Base-by-base conservation (phyloP, 2,113 vertebrate species). In the Ailurus styani region DNA sequence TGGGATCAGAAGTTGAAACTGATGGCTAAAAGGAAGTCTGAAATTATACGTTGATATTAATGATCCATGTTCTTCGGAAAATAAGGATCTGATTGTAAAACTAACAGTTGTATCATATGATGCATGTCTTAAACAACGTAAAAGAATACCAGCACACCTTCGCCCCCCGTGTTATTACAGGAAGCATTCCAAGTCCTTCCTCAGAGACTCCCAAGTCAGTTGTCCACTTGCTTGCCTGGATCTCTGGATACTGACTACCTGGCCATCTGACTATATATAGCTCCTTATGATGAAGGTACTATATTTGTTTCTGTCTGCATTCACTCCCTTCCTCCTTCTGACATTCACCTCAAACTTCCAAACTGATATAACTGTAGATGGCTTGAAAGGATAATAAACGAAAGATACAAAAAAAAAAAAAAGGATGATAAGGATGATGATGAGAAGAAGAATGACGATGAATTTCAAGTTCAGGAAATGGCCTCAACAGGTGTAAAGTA, bases 311-410 rank as follows among this genome's bases (percentile, higher is more conserved):
- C 90, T 94, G 96, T 68, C 68, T 93, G 93, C 60, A 55, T 64
- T 37, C 60, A 52, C 60, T 34, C 45, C 50, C 94, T 97, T 96
- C 82, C 85, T 98, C 90, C 93, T 75, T 66, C 45, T 93, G 50
- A 78, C 18, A 47, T 62, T 37, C 54, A 72, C 25, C 60, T 45
- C 77, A 82, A 1, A 86, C 27, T 73, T 86, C 66, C 82, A 45
- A 93, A 93, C 70, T 86, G 92, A 95, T 27, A 93, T 37, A 93
- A 79, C 85, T 89, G 97, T 62, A n/a, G 4, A 27, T 77, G 42
- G 40, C 27, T 90, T 85, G 55, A 72, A 96, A 92, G 78, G 34
- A 90, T 95, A 98, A 97, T 91, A 95, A 89, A 98, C 47, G 89
- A 93, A 96, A 82, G 87, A n/a, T 50, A 89, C 7, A 31, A 64